A percentile compares a stretch with the other conserved stretches of the same genome.
These are phyloP conservation scores for Clavelina lepadiformis DNA, from an alignment of 23 tunicate species.

Conservation along the genomic window DNA sequence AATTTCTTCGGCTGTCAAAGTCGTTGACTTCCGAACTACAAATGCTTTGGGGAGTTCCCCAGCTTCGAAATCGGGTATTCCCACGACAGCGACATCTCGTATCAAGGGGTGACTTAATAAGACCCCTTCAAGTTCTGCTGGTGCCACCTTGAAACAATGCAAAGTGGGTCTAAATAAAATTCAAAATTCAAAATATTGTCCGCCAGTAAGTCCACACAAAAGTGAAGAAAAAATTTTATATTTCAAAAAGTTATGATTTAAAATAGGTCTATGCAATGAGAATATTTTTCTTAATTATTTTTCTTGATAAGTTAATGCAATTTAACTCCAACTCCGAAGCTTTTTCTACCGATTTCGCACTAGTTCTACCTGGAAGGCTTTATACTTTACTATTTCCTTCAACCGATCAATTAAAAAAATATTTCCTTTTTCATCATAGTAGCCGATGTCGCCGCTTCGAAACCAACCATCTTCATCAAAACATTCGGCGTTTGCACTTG, in stretches of 20 bases:
- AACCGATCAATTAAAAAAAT: constrained; percentile 59
- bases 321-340: too few relatives aligned
- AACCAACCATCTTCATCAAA: constrained; percentile 69
- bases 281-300: too few relatives aligned
- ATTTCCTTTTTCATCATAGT: constrained; percentile 56
- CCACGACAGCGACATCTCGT: constrained; percentile 43
- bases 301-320: too few relatives aligned
- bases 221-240: too few relatives aligned
- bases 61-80: constrained; percentile 39
- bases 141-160: constrained; percentile 60
- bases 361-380: constrained; percentile 74
- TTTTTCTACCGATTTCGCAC: too few relatives aligned
- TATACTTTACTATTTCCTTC: constrained; percentile 66
- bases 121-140: constrained; percentile 51
- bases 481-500: constrained; percentile 36
- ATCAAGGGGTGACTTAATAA: constrained; percentile 33
- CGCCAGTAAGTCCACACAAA: too few relatives aligned
- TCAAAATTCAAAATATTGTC: too few relatives aligned
- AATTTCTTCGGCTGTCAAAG: constrained; percentile 34
- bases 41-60: constrained; percentile 66
- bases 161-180: too few relatives aligned
- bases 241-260: too few relatives aligned
- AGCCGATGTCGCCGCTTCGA: constrained; percentile 75
- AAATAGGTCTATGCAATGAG: too few relatives aligned
- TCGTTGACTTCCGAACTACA: constrained; percentile 36